These are phyloP conservation scores for Panonychus citri DNA, from an alignment of 1,140 invertebrate genomes.

Conservation along the genomic window DNA sequence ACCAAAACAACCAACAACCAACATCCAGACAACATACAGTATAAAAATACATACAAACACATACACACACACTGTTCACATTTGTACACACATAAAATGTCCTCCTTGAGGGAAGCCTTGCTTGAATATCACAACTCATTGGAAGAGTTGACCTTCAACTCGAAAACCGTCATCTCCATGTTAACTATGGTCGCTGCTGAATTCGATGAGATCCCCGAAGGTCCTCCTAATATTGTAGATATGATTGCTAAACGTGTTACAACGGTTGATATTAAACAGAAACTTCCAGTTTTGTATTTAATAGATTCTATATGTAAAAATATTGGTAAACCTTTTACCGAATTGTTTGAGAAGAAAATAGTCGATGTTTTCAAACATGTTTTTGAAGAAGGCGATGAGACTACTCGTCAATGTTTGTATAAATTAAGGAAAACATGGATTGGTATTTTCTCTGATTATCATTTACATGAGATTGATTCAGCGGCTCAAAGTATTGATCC, in stretches of 20 bases:
- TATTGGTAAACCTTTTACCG: slow-evolving; percentile 46
- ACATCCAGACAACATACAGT: too few species aligned
- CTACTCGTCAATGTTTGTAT: slow-evolving; percentile 64
- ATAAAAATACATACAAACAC: too few species aligned
- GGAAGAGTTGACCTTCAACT: slow-evolving; percentile 66
- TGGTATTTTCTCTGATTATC: slow-evolving; percentile 60
- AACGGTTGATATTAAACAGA: slow-evolving; percentile 36
- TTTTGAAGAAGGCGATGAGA: slow-evolving; percentile 89
- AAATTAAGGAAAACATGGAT: slow-evolving; percentile 86
- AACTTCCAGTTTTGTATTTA: slow-evolving; percentile 22
- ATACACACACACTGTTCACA: too few species aligned
- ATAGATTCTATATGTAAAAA: slow-evolving; percentile 99
- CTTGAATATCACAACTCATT: slow-evolving; percentile 29
- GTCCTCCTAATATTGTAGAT: slow-evolving; percentile 53
- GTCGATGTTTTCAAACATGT: slow-evolving; percentile 57
- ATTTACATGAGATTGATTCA: slow-evolving; percentile 69
- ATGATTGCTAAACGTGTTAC: too few species aligned
- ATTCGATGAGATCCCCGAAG: slow-evolving; percentile 29
- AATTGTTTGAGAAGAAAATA: slow-evolving; percentile 65
- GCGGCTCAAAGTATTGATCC: slow-evolving; percentile 66
- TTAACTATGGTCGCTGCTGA: slow-evolving; percentile 91
- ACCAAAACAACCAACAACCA: too few species aligned
- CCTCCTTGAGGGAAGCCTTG: too few species aligned
- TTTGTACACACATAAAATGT: too few species aligned
- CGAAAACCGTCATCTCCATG: slow-evolving; percentile 90